A percentile compares a stretch with the other conserved stretches of the same genome.
These are phyloP conservation scores for Callipepla squamata DNA, from an alignment of 2,113 vertebrate species.

Conservation along the genomic window DNA sequence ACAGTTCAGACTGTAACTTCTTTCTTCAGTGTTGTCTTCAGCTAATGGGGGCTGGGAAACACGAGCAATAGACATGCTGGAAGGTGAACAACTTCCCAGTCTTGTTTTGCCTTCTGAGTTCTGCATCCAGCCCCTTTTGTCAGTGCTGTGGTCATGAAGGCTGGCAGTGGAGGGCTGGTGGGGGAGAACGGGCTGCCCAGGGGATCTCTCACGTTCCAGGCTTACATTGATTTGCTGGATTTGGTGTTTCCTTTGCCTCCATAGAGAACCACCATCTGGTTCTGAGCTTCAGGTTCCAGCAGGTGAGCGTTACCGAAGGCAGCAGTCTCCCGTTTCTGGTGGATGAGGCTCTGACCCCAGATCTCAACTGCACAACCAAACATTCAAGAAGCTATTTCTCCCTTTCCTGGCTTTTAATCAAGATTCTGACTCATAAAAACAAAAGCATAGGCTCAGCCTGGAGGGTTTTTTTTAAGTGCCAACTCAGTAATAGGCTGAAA, in stretches of 20 bases:
- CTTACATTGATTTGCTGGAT: accelerated
- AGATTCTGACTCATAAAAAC: not conserved
- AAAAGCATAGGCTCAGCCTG: not conserved
- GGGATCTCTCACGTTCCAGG: no score
- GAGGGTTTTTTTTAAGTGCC: no score
- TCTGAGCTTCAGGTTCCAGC: not conserved
- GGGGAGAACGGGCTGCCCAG: not conserved
- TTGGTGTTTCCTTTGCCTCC: not conserved
- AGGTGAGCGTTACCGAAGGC: accelerated
- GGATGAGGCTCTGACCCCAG: not conserved
- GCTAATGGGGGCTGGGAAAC: not conserved
- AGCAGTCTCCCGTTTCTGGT: not conserved
- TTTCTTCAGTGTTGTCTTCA: not conserved
- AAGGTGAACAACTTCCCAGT: not conserved
- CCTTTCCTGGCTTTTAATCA: not conserved
- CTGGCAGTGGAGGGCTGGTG: not conserved
- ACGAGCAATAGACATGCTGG: not conserved
- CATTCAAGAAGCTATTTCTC: not conserved
- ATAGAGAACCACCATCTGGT: not conserved
- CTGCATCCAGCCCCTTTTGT: not conserved
- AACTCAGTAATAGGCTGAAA: no score
- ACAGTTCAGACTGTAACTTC: not conserved
- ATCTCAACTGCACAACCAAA: not conserved
- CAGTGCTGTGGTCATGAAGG: not conserved
- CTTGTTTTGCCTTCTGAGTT: not conserved